Evolutionary conservation across 1,140 invertebrate genomes (phyloP), one percentile per base, ranked within the genome.

Genomic region (Pseudachorutes palmiensis): DNA sequence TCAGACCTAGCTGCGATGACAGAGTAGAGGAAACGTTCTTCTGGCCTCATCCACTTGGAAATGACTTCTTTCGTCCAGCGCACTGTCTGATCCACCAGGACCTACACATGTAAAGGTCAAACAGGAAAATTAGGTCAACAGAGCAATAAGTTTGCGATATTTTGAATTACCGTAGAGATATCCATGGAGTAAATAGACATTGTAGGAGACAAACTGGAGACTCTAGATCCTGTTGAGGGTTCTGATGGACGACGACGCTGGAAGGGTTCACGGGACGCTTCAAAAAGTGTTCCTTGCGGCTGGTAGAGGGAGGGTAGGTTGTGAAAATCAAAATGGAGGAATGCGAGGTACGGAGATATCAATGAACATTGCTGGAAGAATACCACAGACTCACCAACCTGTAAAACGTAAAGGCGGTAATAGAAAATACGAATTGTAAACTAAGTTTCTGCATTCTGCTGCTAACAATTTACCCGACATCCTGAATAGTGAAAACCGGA

Each of bases 11-110:
- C 94, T 62, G 87, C 83, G 1, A 96, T 87, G 57, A 97, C 80
- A 16, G 91, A 90, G 76, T 95, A 96, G 64, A 96, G 83, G 67
- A 95, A 89, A 62, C 92, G 85, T 77, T 95, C 90, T 76, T 93
- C 90, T 1, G 94, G 92, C 26, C 87, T 57, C 26, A 32, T 22
- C 36, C 32, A 59, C 29, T 28, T n/a, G 14, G 49, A 58, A 22
- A 22, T 61, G 16, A 66, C 59, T 60, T 72, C 68, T 58, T 71
- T 65, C 57, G 41, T 22, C 75, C 75, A 77, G 30, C 62, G 36
- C 5, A 75, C 76, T 24, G 64, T 61, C 28, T 66, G 61, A 2
- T 71, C 65, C n/a, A 68, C 51, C 1, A 77, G 62, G 22, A 75
- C 72, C 72, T 73, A 30, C 0, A 9, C 36, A n/a, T n/a, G n/a